Evolutionary conservation across 2,113 vertebrate species (phyloP), one percentile per base, ranked within the genome.

Genomic region (Neofelis nebulosa): DNA sequence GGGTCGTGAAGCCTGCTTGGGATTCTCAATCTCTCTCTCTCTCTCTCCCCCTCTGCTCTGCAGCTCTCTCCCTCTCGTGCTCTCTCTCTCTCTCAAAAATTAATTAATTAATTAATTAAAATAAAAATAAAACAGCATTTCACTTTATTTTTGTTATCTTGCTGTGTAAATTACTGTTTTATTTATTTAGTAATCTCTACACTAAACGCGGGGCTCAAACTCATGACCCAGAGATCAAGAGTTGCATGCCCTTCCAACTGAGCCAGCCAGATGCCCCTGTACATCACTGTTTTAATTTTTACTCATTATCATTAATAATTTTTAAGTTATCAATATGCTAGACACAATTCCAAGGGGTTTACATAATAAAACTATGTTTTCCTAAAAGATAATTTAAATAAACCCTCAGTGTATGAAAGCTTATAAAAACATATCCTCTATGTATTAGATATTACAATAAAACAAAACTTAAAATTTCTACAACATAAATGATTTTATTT

Each of bases 371-470:
- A 81, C 66, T 82, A 61, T 41, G 11, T 89, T 81, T 86, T 86
- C 57, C 36, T 25, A 90, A 84, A 61, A 91, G 27, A 41, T 89
- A 79, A 90, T n/a, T 87, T 90, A 92, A 91, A 86, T 97, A 89
- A 89, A 76, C 41, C 7, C 3, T 84, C 33, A 15, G 29, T 41
- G 23, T 23, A 36, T 38, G 3, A 79, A 94, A 93, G 14, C 36
- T 48, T 78, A 76, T 83, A 88, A 92, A 94, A 79, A n/a, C 15
- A 21, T 29, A 50, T 15, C 57, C 5, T 78, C 25, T 74, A 29
- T 69, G 65, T 50, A 55, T 81, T 52, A 86, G n/a, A 29, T 21
- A 93, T 38, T 50, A 90, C 29, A 33, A 52, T 83, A 83, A 94
- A 90, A 89, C 38, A 85, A 76, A 85, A 11, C 7, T 79, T 91